phyloP scores from a whole-genome alignment of 2,113 vertebrate genomes.

The Sinosuthora webbiana region DNA sequence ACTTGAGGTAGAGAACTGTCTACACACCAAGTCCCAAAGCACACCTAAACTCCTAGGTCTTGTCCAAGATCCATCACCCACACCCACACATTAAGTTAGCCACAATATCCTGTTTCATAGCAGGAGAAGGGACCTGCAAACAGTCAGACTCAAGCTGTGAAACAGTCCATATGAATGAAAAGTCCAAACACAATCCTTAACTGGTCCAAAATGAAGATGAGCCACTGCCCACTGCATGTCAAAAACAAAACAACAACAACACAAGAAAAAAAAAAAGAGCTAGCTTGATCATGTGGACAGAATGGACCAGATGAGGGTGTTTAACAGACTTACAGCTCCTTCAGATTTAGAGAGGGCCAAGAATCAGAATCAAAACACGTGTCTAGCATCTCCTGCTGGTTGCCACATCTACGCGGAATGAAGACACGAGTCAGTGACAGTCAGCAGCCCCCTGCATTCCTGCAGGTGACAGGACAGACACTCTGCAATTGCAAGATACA shows the following conservation, averaged over 20 bases:
- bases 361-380: neutral
- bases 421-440: neutral
- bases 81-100: neutral
- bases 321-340: neutral
- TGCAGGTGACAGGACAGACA: neutral
- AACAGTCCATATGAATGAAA: neutral
- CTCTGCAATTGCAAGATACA: neutral
- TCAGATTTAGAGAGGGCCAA: neutral
- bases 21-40: neutral
- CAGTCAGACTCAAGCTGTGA: neutral
- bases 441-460: neutral
- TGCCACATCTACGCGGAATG: fast-evolving
- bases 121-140: neutral
- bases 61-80: neutral
- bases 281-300: neutral
- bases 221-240: neutral
- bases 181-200: neutral
- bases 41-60: neutral
- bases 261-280: neutral
- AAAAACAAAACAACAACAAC: neutral
- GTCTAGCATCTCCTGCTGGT: neutral
- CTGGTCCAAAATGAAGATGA: neutral
- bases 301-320: neutral
- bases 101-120: neutral
- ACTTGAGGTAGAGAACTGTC: neutral